Percentiles rank a stretch among this genome's conserved stretches.
These are phyloP conservation scores for Sebastes nivosus DNA, from an alignment of 2,797 vertebrate species.

Conservation along the genomic window DNA sequence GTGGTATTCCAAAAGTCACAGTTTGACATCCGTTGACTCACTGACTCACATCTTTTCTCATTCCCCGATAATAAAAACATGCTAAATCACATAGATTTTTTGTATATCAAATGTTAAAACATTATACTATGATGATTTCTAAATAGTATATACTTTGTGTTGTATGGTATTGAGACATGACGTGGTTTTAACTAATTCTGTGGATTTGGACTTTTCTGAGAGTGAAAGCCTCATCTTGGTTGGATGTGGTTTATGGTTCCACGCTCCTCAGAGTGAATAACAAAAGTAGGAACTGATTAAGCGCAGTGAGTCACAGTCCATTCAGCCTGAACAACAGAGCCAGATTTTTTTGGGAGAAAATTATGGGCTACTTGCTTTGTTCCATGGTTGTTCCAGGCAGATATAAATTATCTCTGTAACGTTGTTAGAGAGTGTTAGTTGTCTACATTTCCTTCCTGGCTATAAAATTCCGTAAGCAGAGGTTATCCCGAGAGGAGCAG, in stretches of 20 bases:
- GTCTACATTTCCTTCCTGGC: slow-evolving; percentile 45
- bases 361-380: background rate
- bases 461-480: slow-evolving; percentile 36
- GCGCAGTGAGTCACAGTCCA: slow-evolving; percentile 26
- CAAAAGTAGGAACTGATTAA: slow-evolving; percentile 39
- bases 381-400: slow-evolving; percentile 10
- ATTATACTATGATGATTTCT: background rate
- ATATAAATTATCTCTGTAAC: slow-evolving; percentile 8
- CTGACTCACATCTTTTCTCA: background rate
- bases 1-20: background rate
- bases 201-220: background rate
- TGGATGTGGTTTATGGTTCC: background rate
- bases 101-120: background rate
- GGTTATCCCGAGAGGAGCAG: slow-evolving; percentile 46
- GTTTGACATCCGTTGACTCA: background rate
- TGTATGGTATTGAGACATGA: background rate
- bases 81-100: background rate
- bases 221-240: slow-evolving; percentile 2
- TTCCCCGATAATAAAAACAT: background rate
- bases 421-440: slow-evolving; percentile 32
- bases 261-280: slow-evolving; percentile 13
- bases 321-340: slow-evolving; percentile 32
- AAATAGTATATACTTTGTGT: background rate
- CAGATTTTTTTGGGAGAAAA: background rate
- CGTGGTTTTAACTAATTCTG: background rate